These are phyloP conservation scores for Andrena bucephala DNA, from an alignment of 2,888 invertebrate species.

Conservation along the genomic window DNA sequence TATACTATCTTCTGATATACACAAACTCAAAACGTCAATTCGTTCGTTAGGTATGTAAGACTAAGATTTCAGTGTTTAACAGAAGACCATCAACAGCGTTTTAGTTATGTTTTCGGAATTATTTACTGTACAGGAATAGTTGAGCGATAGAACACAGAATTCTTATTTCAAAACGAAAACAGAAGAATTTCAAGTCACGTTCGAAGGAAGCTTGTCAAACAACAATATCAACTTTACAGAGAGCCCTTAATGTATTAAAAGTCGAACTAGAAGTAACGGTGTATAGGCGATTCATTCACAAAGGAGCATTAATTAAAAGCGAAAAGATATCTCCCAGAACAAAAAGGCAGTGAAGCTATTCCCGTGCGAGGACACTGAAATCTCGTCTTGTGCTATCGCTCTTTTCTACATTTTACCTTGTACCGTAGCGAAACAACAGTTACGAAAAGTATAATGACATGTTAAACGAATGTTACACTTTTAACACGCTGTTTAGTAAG, in stretches of 20 bases:
- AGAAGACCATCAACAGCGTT: not conserved
- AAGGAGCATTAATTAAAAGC: not conserved
- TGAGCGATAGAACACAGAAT: not conserved
- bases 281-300: not conserved
- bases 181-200: not conserved
- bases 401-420: slow-evolving; percentile 34
- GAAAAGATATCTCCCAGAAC: not conserved
- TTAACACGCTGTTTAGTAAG: slow-evolving; percentile 31
- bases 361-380: slow-evolving; percentile 58
- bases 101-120: not conserved
- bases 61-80: slow-evolving; percentile 64
- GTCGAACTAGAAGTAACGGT: not conserved
- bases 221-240: slow-evolving; percentile 1
- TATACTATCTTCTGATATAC: slow-evolving; percentile 42
- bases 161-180: not conserved
- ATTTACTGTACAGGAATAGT: not conserved
- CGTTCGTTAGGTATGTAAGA: slow-evolving; percentile 35
- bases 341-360: slow-evolving; percentile 15
- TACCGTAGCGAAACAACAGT: slow-evolving; percentile 48
- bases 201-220: not conserved
- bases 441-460: slow-evolving; percentile 52
- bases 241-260: not conserved
- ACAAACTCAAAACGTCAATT: slow-evolving; percentile 47
- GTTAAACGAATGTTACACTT: slow-evolving; percentile 36
- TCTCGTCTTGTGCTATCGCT: slow-evolving; percentile 56